Conservation (phyloP, 2,113 vertebrate species). For the Chaetorhynchus papuensis region DNA sequence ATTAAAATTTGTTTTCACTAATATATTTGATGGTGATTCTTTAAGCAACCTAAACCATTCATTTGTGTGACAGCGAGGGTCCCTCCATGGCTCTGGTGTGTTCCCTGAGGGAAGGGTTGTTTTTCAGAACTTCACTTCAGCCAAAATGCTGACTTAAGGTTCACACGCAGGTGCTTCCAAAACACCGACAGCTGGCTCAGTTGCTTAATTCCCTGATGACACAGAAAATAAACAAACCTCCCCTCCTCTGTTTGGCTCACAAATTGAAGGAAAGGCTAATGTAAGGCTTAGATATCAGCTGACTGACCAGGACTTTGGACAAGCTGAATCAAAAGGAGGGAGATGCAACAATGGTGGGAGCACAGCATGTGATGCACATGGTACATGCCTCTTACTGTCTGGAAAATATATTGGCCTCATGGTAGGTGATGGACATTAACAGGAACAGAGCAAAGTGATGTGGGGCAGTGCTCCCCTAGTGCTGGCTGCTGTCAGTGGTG, state of each 20-base stretch:
- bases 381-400: neutral
- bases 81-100: neutral
- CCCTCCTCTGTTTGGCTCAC: neutral
- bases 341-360: neutral
- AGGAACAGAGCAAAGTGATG: neutral
- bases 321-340: neutral
- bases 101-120: neutral
- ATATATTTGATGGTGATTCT: neutral
- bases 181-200: neutral
- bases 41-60: neutral
- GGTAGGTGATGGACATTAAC: neutral
- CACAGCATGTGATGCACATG: rapidly evolving
- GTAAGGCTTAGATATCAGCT: neutral
- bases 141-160: neutral
- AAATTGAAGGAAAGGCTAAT: neutral
- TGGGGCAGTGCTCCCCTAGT: neutral
- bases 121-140: neutral
- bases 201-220: neutral
- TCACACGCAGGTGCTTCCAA: neutral
- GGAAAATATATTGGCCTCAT: neutral
- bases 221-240: neutral
- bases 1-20: neutral
- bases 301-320: neutral
- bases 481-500: neutral
- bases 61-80: neutral